Base-by-base conservation (phyloP, 2,888 invertebrate species). In the Chrysolina oricalcia region DNA sequence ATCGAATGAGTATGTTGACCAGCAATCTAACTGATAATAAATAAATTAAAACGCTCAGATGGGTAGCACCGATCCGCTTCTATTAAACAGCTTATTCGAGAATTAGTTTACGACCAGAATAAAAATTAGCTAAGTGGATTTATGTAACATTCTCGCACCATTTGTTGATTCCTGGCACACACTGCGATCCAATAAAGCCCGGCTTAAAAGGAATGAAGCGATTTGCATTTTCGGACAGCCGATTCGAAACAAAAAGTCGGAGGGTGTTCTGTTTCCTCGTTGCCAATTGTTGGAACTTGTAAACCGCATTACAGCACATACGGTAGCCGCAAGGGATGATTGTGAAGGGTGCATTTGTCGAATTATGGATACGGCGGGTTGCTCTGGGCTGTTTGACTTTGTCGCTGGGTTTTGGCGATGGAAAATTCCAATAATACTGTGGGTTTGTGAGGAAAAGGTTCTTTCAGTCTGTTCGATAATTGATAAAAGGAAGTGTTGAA, bases 211-310 rank as follows among this genome's bases (percentile, higher is more conserved):
- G 53, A 68, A 53, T 65, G 59, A 72, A 72, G 75, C 70, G 71
- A 75, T 75, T 75, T 75, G 65, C 75, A 75, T 75, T 75, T 72
- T 64, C 68, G 46, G 68, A 75, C 72, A 73, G 27, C 64, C 43
- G 69, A 73, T 53, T 73, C 27, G 64, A 43, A 64, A 73, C 69
- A 69, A 73, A 64, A 69, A 73, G 56, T 63, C 46, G 19, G 69
- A 67, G 68, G 64, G 23, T 27, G 17, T 35, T 15, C 17, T 8
- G 53, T 21, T 59, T 27, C 27, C 13, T 23, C n/a, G 59, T 59
- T 59, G 59, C 59, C 59, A 59, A 59, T 59, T 59, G 27, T 27
- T 59, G 10, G 59, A 59, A 11, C 27, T 59, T 17, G 59, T 17
- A 59, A 50, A 59, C 59, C 59, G 27, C 59, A 59, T 23, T 59